Evolutionary conservation across 2,888 invertebrate species (phyloP).

Genomic region (Epirrita christyi): DNA sequence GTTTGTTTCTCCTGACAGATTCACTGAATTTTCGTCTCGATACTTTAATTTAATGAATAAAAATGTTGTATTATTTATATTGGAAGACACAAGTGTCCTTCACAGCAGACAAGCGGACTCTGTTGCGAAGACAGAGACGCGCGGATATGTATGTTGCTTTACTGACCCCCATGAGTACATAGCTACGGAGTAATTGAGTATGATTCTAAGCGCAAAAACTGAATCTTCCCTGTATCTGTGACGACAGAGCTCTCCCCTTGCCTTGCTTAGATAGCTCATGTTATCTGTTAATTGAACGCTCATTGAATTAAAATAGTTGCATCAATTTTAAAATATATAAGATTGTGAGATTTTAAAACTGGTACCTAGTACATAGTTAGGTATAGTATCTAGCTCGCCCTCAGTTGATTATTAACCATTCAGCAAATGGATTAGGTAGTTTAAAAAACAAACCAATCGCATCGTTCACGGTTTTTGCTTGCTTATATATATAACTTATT

Average conservation of each 20-base stretch:
- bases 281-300: not conserved
- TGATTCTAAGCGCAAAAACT: constrained; percentile 11
- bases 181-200: constrained; percentile 4
- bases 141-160: constrained; percentile 21
- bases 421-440: too few species aligned
- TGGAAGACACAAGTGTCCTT: constrained; percentile 49
- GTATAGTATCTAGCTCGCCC: too few species aligned
- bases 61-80: constrained; percentile 3
- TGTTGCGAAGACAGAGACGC: constrained; percentile 58
- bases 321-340: too few species aligned
- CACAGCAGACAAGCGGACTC: constrained; percentile 56
- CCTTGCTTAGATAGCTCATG: not conserved
- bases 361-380: too few species aligned
- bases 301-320: not conserved
- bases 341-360: too few species aligned
- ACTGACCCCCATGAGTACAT: constrained; percentile 21
- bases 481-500: too few species aligned
- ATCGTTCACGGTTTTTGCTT: too few species aligned
- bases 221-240: constrained; percentile 11
- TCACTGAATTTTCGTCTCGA: not conserved
- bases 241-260: constrained; percentile 1
- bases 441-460: too few species aligned
- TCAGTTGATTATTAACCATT: too few species aligned
- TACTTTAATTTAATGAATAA: constrained; percentile 6
- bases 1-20: not conserved